Percentiles rank a stretch among this genome's conserved stretches.
Evolutionary conservation across 64 coral and sea anemone genomes (phyloP).

Genomic region (Platygyra sinensis): DNA sequence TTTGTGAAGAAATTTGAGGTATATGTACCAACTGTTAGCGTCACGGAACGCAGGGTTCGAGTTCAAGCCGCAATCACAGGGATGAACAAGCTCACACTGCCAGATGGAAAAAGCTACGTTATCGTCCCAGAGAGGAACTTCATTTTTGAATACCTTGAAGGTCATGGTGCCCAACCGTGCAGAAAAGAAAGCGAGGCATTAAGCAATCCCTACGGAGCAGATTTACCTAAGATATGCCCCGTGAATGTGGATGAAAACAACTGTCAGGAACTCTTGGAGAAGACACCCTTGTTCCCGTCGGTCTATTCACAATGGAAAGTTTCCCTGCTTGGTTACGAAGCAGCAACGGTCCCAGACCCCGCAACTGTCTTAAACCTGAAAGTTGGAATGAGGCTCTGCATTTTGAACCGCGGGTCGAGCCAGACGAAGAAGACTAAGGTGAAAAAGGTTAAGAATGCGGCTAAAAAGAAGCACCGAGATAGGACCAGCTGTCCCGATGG

Average conservation of each 20-base stretch:
- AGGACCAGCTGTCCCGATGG: background rate
- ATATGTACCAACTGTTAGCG: conserved; percentile 6
- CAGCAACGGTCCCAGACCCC: background rate
- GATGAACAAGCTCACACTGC: background rate
- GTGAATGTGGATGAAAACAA: conserved; percentile 42
- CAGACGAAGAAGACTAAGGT: background rate
- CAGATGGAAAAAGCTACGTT: background rate
- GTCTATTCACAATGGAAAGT: conserved; percentile 28
- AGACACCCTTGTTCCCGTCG: conserved; percentile 27
- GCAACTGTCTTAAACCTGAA: conserved; percentile 13
- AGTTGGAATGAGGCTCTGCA: conserved; percentile 46
- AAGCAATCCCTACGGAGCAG: conserved; percentile 28
- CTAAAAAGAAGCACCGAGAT: background rate
- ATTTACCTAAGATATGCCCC: conserved; percentile 6
- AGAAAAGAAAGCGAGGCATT: conserved; percentile 18
- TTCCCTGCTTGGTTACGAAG: conserved; percentile 1
- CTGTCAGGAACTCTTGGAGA: conserved; percentile 13
- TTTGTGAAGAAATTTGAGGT: conserved; percentile 27
- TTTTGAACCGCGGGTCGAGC: background rate
- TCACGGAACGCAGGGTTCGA: background rate
- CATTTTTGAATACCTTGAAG: conserved; percentile 14
- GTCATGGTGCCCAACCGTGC: background rate
- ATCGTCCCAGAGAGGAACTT: conserved; percentile 24
- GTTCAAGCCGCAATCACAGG: background rate
- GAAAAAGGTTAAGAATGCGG: background rate